Base-by-base conservation (phyloP, 2,113 vertebrate genomes). In the Perca flavescens region DNA sequence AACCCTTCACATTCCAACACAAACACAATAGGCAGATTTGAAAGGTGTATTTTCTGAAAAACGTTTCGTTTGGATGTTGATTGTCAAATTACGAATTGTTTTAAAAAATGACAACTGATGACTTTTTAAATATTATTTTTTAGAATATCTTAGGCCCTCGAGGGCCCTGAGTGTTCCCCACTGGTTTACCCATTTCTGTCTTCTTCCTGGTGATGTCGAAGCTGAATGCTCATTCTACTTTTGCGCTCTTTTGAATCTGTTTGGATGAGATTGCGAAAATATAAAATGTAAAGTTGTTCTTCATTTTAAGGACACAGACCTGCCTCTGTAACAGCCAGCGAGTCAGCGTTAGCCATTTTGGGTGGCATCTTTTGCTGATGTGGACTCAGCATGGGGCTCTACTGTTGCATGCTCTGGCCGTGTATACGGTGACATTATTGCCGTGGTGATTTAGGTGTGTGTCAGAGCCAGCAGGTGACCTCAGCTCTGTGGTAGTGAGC, bases 401-500 rank as follows among this genome's bases (percentile, higher is more conserved):
- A 21, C 67, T 8, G 80, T 79, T 86, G 62, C 54, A 49, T 70
- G 77, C 83, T 54, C 73, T 58, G 58, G 52, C 60, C 4, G 28
- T 40, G 63, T 74, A 50, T 79, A 80, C 16, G 5, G 70, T 74
- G 88, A 92, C 88, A 85, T 87, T 89, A 88, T 77, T 85, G 85
- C 75, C 7, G 82, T 40, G 80, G 83, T 91, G 94, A 94, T 94
- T 93, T 91, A 91, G 89, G 82, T 83, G 93, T 83, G 80, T 91
- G 90, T 86, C 91, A 70, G 91, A 88, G 89, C 87, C 92, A 91
- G 91, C 90, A 88, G 91, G 91, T 93, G 93, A 94, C 90, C 91
- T 94, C 92, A 94, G 92, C 88, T 74, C 85, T 86, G 88, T 92
- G 90, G 92, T 94, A 94, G 94, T 92, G 88, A 93, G 90, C 85